Percentiles rank a stretch among this genome's conserved stretches.
Evolutionary conservation across 2,797 vertebrate species (phyloP).

Genomic region (Coluber constrictor): DNA sequence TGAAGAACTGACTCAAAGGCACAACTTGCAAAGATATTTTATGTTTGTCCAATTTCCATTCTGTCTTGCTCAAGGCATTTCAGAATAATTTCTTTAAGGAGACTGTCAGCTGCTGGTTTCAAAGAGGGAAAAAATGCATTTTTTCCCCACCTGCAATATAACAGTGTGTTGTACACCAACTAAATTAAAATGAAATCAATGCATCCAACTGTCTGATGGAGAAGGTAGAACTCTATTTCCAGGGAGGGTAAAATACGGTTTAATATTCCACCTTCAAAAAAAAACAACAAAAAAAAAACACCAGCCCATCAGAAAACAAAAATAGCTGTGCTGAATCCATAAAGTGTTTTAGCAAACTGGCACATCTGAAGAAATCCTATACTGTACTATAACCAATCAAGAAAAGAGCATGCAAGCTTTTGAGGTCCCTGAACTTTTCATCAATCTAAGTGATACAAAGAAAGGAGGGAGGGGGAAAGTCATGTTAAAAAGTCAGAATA

Average conservation of each 20-base stretch:
- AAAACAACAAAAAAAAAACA: not conserved
- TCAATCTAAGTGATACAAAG: not conserved
- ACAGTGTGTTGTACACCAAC: not conserved
- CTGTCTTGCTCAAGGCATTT: not conserved
- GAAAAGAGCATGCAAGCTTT: not conserved
- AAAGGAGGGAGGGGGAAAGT: not conserved
- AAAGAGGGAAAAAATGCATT: not conserved
- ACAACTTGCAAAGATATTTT: not conserved
- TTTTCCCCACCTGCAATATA: not conserved
- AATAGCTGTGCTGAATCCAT: not conserved
- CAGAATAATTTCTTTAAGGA: not conserved
- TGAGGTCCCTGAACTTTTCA: not conserved
- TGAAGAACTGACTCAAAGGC: not conserved
- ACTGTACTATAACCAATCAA: not conserved
- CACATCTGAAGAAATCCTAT: not conserved
- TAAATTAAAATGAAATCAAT: not conserved
- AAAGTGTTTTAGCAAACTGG: not conserved
- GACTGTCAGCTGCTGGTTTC: not conserved
- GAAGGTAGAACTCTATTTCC: not conserved
- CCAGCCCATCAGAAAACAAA: not conserved
- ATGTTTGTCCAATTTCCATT: not conserved
- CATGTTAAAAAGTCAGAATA: not conserved
- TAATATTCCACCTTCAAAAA: not conserved
- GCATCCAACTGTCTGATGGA: not conserved
- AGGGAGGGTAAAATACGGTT: not conserved